Evolutionary conservation across 2,113 vertebrate species (phyloP).

Genomic region (Amblyornis subalaris): DNA sequence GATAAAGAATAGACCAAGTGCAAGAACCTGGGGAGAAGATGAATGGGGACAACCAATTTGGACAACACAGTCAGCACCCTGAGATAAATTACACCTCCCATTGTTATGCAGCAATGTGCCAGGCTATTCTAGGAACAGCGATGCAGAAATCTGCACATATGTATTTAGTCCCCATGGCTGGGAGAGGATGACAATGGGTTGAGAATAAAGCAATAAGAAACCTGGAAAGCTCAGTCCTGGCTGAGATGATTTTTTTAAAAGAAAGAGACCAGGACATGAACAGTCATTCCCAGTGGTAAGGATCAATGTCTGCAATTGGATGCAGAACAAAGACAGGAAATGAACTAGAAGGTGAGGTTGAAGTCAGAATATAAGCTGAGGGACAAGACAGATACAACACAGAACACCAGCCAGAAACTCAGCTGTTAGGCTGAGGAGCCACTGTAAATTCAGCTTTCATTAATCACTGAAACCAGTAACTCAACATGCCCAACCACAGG

Average conservation of each 20-base stretch:
- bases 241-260: neutral
- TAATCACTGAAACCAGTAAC: neutral
- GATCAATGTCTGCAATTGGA: neutral
- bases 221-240: neutral
- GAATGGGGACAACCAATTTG: neutral
- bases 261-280: neutral
- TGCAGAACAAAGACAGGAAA: neutral
- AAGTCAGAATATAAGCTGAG: neutral
- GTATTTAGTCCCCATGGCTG: neutral
- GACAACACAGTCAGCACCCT: accelerated
- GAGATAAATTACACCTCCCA: neutral
- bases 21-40: neutral
- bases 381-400: neutral
- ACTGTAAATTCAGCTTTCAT: neutral
- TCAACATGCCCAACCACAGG: neutral
- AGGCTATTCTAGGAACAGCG: neutral
- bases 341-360: neutral
- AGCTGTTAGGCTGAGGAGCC: neutral
- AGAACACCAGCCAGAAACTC: neutral
- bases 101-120: neutral
- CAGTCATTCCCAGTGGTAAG: neutral
- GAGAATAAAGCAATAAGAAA: neutral
- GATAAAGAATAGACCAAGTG: neutral
- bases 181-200: neutral
- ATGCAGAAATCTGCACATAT: neutral